Percentiles rank a stretch among this genome's conserved stretches.
Conservation (phyloP, 2,113 vertebrate species). For the Lycaon pictus region DNA sequence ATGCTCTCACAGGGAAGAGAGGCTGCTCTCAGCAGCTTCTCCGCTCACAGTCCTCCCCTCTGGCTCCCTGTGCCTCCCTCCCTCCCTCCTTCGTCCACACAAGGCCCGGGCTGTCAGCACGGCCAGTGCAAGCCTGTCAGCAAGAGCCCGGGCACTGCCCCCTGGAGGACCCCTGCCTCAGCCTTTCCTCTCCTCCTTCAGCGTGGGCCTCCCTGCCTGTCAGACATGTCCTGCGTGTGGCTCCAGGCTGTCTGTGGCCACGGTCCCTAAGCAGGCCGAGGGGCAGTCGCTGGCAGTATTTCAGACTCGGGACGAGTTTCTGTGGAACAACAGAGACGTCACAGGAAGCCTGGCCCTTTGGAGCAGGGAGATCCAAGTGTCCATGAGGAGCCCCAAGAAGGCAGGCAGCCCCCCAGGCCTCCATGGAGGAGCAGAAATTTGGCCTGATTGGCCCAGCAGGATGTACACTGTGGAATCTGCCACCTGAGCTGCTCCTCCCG, state of each 20-base stretch:
- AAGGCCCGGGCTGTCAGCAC: slow-evolving; percentile 66
- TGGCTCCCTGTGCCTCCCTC: background rate
- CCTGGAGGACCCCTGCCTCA: slow-evolving; percentile 19
- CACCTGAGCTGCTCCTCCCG: background rate
- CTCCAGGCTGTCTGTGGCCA: slow-evolving; percentile 80
- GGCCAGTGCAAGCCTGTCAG: slow-evolving; percentile 62
- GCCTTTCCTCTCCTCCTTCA: slow-evolving; percentile 67
- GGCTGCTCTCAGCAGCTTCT: background rate
- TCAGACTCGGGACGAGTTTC: background rate
- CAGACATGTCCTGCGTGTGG: slow-evolving; percentile 62
- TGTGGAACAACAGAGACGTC: background rate
- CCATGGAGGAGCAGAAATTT: background rate
- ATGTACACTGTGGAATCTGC: background rate
- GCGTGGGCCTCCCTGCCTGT: slow-evolving; percentile 67
- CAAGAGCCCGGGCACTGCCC: slow-evolving; percentile 17
- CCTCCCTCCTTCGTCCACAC: background rate
- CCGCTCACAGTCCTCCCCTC: background rate
- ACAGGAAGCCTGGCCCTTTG: background rate
- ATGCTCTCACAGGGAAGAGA: background rate
- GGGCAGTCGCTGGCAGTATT: slow-evolving; percentile 45
- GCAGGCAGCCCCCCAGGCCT: background rate
- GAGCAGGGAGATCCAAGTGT: background rate
- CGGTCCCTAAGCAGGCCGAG: slow-evolving; percentile 2
- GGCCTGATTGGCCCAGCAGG: background rate
- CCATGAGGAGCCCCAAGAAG: background rate